These are phyloP conservation scores for Dynastes hyllus DNA, from an alignment of 2,888 invertebrate genomes.

Conservation along the genomic window DNA sequence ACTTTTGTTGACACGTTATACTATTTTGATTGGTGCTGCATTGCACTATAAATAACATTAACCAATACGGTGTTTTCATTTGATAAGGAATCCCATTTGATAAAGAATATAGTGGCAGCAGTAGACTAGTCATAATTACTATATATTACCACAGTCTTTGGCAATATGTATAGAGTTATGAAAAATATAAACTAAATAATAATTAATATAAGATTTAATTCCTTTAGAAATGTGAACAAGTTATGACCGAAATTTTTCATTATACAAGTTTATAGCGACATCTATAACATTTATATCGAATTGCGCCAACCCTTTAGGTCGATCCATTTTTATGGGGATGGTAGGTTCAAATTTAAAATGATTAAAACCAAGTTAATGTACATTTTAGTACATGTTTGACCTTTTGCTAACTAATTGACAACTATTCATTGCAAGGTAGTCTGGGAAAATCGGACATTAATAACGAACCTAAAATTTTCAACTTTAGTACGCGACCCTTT, in stretches of 20 bases:
- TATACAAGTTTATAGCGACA: slow-evolving; percentile 25
- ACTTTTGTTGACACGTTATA: slow-evolving; percentile 55
- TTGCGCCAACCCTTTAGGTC: slow-evolving; percentile 54
- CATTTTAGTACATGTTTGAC: not conserved
- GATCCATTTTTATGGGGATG: slow-evolving; percentile 55
- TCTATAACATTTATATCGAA: slow-evolving; percentile 54
- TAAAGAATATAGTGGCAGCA: not conserved
- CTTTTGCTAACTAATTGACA: not conserved
- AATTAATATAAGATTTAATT: too few species aligned
- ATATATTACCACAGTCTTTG: not conserved
- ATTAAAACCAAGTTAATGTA: not conserved
- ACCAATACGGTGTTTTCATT: slow-evolving; percentile 15
- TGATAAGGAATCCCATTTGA: slow-evolving; percentile 6
- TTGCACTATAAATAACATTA: slow-evolving; percentile 15
- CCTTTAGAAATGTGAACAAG: too few species aligned
- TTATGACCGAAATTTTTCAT: too few species aligned
- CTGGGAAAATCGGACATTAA: not conserved
- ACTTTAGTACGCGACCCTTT: slow-evolving; percentile 44
- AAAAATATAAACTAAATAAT: too few species aligned
- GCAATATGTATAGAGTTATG: too few species aligned
- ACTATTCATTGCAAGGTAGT: not conserved
- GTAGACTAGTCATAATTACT: too few species aligned
- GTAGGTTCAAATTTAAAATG: slow-evolving; percentile 52
- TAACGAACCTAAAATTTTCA: too few species aligned
- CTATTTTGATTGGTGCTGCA: slow-evolving; percentile 49